Evolutionary conservation across 2,888 invertebrate genomes (phyloP).

Genomic region (Abrostola triplasia): DNA sequence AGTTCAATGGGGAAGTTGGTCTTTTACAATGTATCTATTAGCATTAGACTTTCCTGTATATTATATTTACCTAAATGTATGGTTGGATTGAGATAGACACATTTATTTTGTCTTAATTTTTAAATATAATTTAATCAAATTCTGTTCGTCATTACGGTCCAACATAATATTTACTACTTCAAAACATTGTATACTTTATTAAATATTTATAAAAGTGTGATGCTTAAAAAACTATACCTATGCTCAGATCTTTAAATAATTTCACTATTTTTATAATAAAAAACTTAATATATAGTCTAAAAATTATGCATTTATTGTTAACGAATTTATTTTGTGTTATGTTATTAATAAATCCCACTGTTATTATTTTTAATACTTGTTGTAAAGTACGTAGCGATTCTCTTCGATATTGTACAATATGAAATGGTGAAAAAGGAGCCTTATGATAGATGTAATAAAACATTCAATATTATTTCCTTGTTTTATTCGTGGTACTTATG

Average conservation of each 20-base stretch:
- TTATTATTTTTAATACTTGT: conserved; percentile 68
- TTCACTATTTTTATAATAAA: conserved; percentile 75
- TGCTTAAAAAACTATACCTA: conserved; percentile 63
- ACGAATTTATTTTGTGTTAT: conserved; percentile 85
- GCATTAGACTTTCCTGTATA: conserved; percentile 18
- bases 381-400: conserved; percentile 61
- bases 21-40: conserved; percentile 8
- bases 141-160: conserved; percentile 15
- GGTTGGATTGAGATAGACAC: conserved; percentile 18
- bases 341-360: conserved; percentile 66
- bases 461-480: conserved; percentile 54
- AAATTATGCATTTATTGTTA: conserved; percentile 83
- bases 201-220: conserved; percentile 59
- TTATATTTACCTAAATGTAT: conserved; percentile 13
- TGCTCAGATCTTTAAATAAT: conserved; percentile 71
- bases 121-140: conserved; percentile 2
- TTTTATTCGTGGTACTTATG: conserved; percentile 21
- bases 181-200: conserved; percentile 40
- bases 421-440: conserved; percentile 64
- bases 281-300: conserved; percentile 60
- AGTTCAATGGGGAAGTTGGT: too few species aligned
- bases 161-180: conserved; percentile 17
- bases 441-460: conserved; percentile 70
- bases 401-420: conserved; percentile 65
- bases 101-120: background rate